Base-by-base conservation (phyloP, 2,888 invertebrate genomes). In the Thymelicus acteon region DNA sequence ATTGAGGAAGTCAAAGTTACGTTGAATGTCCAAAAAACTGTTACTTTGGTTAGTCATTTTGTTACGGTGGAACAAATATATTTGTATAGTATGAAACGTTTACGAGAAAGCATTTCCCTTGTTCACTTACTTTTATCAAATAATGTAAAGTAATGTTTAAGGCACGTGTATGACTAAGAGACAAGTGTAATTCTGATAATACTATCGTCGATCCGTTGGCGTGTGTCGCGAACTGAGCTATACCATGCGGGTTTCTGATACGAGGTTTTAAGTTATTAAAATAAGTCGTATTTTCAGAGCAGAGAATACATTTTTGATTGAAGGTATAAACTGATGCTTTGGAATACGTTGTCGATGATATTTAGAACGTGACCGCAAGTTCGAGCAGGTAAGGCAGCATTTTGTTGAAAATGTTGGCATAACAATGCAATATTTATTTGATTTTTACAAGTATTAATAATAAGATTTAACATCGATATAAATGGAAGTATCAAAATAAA, bases 101-200 rank as follows among this genome's bases (percentile, higher is more conserved):
- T 12, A 12, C 12, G 10, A 12, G 12, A 12, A 12, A 4, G 8
- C 4, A 10, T 44, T 44, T 10, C 44, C 12, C 12, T 44, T 44
- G 44, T 67, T 64, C 31, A 31, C 60, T 72, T 60, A 37, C 19
- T 63, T 73, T 69, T 67, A 60, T 60, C 70, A 24, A 60, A 64
- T 57, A 48, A 24, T 24, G 68, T 63, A 58, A 19, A 61, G 69
- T 63, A 58, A 47, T 47, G 24, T 63, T 49, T 47, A 63, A 49
- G 58, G n/a, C 63, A 63, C 63, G 71, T 58, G 72, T 73, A 73
- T 76, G 71, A 75, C 81, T 82, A 79, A 81, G 80, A 87, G 88
- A 86, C 91, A 91, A 91, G 91, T 90, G 90, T 83, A 88, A 78
- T 82, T 79, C 77, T 81, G 89, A 90, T 91, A 90, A 79, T 77